Conservation (phyloP, 2,888 invertebrate genomes). For the Sminthurides aquaticus region DNA sequence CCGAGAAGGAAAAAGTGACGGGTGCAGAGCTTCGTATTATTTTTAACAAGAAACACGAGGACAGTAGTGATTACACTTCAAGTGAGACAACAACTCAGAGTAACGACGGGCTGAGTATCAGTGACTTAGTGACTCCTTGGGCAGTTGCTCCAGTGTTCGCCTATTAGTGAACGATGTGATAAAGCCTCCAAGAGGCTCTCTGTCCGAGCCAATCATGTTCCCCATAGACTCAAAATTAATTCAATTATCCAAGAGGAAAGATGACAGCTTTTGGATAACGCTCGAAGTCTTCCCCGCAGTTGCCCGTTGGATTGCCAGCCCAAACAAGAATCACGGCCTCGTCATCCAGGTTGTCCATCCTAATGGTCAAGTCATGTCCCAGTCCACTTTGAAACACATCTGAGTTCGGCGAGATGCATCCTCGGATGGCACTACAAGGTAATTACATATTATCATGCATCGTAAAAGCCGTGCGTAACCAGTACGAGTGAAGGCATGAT, state of each 20-base stretch:
- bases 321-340: slow-evolving; percentile 71
- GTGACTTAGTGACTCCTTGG: slow-evolving; percentile 14
- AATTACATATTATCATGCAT: too few species aligned
- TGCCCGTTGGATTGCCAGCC: slow-evolving; percentile 69
- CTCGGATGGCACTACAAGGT: neutral
- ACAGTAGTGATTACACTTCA: slow-evolving; percentile 1
- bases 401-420: slow-evolving; percentile 56
- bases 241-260: slow-evolving; percentile 50
- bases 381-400: slow-evolving; percentile 55
- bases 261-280: slow-evolving; percentile 54
- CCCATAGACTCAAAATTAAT: slow-evolving; percentile 72
- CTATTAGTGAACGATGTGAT: slow-evolving; percentile 40
- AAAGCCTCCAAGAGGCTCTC: slow-evolving; percentile 29
- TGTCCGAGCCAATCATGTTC: slow-evolving; percentile 56
- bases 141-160: slow-evolving; percentile 29
- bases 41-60: slow-evolving; percentile 25
- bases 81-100: slow-evolving; percentile 7
- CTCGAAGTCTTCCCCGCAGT: slow-evolving; percentile 84
- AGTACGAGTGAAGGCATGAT: too few species aligned
- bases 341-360: slow-evolving; percentile 57
- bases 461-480: too few species aligned
- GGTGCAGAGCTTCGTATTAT: slow-evolving; percentile 64
- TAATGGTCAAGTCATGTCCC: slow-evolving; percentile 40
- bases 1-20: slow-evolving; percentile 65
- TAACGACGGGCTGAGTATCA: neutral